Percentiles rank a stretch among this genome's conserved stretches.
Conservation (phyloP, 2,113 vertebrate species). For the Halichoeres trimaculatus region DNA sequence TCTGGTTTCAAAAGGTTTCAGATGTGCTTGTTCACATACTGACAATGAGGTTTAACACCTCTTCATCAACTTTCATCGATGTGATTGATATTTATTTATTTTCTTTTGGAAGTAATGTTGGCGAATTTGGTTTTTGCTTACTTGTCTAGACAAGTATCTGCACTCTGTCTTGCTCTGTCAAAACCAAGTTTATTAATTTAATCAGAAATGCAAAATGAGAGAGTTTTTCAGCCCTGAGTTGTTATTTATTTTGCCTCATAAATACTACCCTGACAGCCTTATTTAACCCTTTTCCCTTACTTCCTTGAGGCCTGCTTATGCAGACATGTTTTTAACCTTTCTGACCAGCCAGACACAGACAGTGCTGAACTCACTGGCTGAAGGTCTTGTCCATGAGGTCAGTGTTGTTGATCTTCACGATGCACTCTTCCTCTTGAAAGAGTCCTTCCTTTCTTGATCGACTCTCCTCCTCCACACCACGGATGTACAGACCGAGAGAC, state of each 20-base stretch:
- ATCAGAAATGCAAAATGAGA: background rate
- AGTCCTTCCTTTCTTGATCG: conserved; percentile 90
- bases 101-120: too few species aligned
- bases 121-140: too few species aligned
- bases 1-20: conserved; percentile 8
- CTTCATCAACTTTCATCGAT: too few species aligned
- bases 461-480: conserved; percentile 93
- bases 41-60: too few species aligned
- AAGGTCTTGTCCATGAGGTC: conserved; percentile 95
- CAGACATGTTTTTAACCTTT: background rate
- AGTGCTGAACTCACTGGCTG: conserved; percentile 87
- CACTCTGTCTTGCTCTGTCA: too few species aligned
- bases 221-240: too few species aligned
- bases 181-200: background rate
- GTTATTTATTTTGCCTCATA: background rate
- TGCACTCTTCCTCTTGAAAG: conserved; percentile 94
- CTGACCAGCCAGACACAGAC: background rate
- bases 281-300: background rate
- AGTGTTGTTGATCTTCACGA: conserved; percentile 92
- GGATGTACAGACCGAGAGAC: conserved; percentile 92
- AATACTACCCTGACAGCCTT: too few species aligned
- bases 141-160: too few species aligned
- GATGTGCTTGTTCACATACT: background rate
- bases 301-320: background rate
- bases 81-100: too few species aligned